Evolutionary conservation across 1,140 invertebrate species (phyloP).

Genomic region (Goniozus legneri): DNA sequence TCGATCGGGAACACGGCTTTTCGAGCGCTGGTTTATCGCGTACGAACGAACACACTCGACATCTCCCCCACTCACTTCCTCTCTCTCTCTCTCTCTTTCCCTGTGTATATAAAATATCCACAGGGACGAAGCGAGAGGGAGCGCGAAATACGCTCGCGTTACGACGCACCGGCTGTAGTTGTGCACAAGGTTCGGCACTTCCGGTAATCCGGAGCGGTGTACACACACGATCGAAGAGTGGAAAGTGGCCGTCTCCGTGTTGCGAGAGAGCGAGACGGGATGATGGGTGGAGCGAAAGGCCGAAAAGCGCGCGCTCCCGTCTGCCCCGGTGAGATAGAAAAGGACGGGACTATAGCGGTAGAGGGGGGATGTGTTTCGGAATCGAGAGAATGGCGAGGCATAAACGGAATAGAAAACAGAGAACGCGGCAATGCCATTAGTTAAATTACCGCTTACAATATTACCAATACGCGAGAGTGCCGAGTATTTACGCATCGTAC

Average conservation of each 20-base stretch:
- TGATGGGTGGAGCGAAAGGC: no score
- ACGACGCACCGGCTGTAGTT: neutral
- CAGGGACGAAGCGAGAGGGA: neutral
- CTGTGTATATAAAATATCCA: neutral
- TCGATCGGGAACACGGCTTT: neutral
- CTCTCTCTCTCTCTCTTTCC: no score
- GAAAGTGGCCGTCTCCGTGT: no score
- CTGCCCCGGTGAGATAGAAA: no score
- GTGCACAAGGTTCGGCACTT: neutral
- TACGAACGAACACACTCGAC: no score
- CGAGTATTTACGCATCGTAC: conserved; percentile 12
- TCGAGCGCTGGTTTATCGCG: no score
- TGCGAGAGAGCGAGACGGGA: no score
- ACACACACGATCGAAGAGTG: no score
- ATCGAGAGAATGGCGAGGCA: neutral
- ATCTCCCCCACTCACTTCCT: no score
- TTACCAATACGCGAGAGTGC: conserved; percentile 40
- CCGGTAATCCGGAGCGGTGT: neutral
- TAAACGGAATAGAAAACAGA: conserved; percentile 27
- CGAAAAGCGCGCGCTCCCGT: no score
- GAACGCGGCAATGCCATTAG: conserved; percentile 39
- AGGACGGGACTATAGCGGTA: no score
- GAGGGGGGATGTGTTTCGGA: no score
- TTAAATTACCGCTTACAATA: conserved; percentile 46
- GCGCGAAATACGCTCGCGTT: neutral